Evolutionary conservation across 2,797 vertebrate genomes (phyloP), one percentile per base, ranked within the genome.

Genomic region (Clarias laeviceps): DNA sequence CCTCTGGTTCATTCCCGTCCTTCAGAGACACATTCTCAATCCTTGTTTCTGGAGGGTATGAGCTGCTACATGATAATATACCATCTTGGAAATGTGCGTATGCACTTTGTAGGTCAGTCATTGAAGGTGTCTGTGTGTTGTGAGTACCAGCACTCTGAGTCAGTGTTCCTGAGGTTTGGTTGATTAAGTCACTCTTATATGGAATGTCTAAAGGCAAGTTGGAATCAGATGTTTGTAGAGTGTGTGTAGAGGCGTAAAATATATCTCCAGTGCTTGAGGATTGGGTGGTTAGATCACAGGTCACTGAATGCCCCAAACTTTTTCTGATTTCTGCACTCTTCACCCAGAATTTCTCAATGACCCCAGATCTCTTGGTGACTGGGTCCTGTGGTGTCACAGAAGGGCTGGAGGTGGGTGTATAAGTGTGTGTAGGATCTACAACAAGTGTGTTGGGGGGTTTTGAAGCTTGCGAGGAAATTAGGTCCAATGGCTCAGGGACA

Each of bases 331-430:
- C 96, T 0, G 96, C 95, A 0, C 96, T 97, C 90, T 96, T 97
- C 92, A 95, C 90, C 96, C 96, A 97, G 89, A 97, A 97, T 87
- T 97, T 96, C 5, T 96, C 95, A 20, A 96, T 95, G 0, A 97
- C 92, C 84, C 96, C 96, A 0, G 91, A 95, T 32, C 93, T 92
- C 69, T 94, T 95, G 73, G 93, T 82, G 57, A 90, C 89, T 82
- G 94, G 94, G 8, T 95, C 95, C 78, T 91, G 89, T 3, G 89
- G 93, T 45, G 89, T 87, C 62, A 92, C 74, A 0, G 86, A 87
- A 11, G 83, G 89, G 69, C 91, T 93, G 65, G 90, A 68, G 54
- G 95, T 86, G 12, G 95, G 93, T 82, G 94, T 95, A 76, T 94
- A 94, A 0, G 94, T 91, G 89, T 95, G 94, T 80, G 91, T 91